Evolutionary conservation across 2,797 vertebrate genomes (phyloP), one percentile per base, ranked within the genome.

Genomic region (Clarias pachynema): DNA sequence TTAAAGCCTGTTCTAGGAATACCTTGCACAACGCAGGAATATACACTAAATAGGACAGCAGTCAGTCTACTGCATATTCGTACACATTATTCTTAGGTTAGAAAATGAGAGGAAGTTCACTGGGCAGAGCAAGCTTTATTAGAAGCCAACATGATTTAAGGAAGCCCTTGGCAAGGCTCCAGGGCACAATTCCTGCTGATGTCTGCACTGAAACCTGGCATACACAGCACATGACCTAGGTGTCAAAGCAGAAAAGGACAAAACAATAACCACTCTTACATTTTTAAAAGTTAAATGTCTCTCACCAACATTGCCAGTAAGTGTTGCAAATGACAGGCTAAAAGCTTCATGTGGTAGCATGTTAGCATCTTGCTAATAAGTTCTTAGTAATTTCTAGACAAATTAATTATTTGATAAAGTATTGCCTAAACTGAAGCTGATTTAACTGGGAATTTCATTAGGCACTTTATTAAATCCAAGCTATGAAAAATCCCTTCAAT

Each of bases 161-260:
- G 69, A 65, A 53, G 26, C 40, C 44, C 75, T 79, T 86, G 87
- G 86, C 74, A 75, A n/a, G 12, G 20, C 68, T 77, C 86, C 86
- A 86, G 31, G 63, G 29, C 75, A 57, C 40, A 29, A 66, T 74
- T 86, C 82, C 69, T 87, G 89, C 72, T 62, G 82, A 88, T 77
- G 87, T 90, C 89, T 87, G 89, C 89, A 81, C 82, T 37, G 24
- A 37, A 77, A 75, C 79, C 60, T 84, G 80, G 62, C 78, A 84
- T 85, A 85, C 82, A 87, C 79, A 87, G 40, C 22, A 72, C 37
- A 72, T n/a, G 2, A 44, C 24, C 22, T 24, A 22, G 16, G 14
- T 53, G 44, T 53, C 80, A 63, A 82, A 84, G 84, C 79, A 82
- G 69, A 84, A 68, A 74, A 57, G 68, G 84, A 85, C 82, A 85